These are phyloP conservation scores for Macrophya alboannulata DNA, from an alignment of 2,888 invertebrate genomes.

Conservation along the genomic window DNA sequence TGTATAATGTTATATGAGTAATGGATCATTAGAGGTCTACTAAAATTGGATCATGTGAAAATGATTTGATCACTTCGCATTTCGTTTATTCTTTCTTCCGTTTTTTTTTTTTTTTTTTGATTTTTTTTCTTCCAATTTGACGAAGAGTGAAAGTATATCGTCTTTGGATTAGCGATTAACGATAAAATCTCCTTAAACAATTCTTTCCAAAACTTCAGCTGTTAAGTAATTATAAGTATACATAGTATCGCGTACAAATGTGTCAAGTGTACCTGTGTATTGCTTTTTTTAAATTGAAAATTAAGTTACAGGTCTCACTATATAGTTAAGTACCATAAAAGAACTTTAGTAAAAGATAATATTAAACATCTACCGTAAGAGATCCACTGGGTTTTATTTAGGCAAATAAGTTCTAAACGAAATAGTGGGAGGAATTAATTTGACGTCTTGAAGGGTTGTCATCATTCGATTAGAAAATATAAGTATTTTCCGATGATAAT, in stretches of 20 bases:
- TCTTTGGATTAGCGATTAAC: not conserved
- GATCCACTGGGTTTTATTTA: not conserved
- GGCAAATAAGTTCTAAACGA: not conserved
- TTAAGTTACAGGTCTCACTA: not conserved
- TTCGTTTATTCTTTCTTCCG: not conserved
- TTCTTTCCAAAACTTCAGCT: not conserved
- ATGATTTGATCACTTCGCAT: not conserved
- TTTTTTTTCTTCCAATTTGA: not conserved
- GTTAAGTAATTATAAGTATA: not conserved
- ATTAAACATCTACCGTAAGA: not conserved
- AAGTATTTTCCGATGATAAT: not conserved
- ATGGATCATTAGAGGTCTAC: not conserved
- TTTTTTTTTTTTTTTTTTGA: not conserved
- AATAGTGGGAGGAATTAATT: not conserved
- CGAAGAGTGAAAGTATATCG: not conserved
- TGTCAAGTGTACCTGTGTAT: slow-evolving; percentile 14
- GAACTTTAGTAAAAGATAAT: not conserved
- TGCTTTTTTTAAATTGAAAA: slow-evolving; percentile 14
- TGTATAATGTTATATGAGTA: not conserved
- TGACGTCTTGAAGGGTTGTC: not conserved
- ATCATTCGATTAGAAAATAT: not conserved
- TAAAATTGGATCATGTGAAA: not conserved
- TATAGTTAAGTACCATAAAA: not conserved
- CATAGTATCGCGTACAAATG: not conserved
- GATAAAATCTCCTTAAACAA: not conserved